Conservation (phyloP, 2,113 vertebrate species). For the Castor canadensis region DNA sequence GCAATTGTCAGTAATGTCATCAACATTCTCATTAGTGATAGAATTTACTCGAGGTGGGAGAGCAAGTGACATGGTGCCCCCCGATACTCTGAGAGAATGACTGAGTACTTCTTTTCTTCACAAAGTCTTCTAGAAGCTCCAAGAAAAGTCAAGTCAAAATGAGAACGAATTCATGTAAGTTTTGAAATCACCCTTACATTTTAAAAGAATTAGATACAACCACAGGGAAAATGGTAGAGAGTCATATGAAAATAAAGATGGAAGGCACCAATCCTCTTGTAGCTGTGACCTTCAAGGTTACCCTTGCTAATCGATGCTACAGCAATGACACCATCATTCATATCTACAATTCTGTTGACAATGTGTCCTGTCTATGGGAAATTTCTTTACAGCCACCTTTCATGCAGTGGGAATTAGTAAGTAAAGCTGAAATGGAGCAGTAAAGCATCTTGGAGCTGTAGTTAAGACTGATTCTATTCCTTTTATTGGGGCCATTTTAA, state of each 20-base stretch:
- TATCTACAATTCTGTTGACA: background rate
- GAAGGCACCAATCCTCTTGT: background rate
- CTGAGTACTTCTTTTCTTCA: background rate
- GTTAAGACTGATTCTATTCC: slow-evolving; percentile 49
- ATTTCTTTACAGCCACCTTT: slow-evolving; percentile 6
- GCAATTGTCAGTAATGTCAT: background rate
- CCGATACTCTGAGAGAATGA: background rate
- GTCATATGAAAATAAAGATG: background rate
- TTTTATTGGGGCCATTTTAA: slow-evolving; percentile 60
- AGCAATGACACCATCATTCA: background rate
- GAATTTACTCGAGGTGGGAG: background rate
- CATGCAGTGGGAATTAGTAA: background rate
- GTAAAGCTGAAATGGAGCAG: slow-evolving; percentile 34
- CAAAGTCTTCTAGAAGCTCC: background rate
- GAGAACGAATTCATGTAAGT: background rate
- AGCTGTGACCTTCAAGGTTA: background rate
- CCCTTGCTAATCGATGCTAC: background rate
- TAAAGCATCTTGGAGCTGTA: slow-evolving; percentile 27
- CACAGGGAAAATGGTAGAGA: background rate
- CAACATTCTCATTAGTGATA: background rate
- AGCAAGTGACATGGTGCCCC: background rate
- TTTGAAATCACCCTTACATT: background rate
- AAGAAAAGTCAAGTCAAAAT: background rate
- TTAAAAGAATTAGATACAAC: background rate
- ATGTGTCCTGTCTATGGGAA: background rate